Conservation (phyloP, 2,797 vertebrate genomes). For the Enteromius treurensis region DNA sequence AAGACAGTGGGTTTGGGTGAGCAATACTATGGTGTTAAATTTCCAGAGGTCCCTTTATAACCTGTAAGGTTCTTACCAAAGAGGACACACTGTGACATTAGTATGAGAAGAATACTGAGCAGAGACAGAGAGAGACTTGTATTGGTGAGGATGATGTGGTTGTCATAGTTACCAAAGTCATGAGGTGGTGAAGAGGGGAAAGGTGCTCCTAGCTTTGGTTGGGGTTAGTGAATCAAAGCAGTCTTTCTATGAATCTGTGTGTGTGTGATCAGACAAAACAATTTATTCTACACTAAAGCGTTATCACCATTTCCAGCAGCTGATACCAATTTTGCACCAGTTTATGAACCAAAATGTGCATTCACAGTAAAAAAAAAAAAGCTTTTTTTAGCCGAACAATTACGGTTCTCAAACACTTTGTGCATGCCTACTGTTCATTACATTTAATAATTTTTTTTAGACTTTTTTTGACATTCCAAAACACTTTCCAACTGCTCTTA, state of each 20-base stretch:
- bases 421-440: not conserved
- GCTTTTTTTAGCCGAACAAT: not conserved
- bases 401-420: not conserved
- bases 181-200: slow-evolving; percentile 15
- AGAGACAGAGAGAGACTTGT: not conserved
- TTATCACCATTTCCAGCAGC: not conserved
- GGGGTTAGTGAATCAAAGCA: slow-evolving; percentile 12
- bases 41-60: slow-evolving; percentile 11
- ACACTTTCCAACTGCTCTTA: not conserved
- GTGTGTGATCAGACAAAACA: not conserved
- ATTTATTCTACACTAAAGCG: not conserved
- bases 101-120: slow-evolving; percentile 28
- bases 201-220: not conserved
- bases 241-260: not conserved
- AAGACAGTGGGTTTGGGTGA: not conserved
- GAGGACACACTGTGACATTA: slow-evolving; percentile 29
- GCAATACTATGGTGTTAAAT: not conserved
- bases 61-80: slow-evolving; percentile 7
- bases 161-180: slow-evolving; percentile 41
- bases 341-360: not conserved
- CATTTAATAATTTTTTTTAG: not conserved
- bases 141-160: slow-evolving; percentile 24
- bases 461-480: not conserved
- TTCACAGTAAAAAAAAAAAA: not conserved
- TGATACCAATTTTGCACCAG: not conserved